phyloP scores from a whole-genome alignment of 1,140 invertebrate genomes.

The Leucophenga varia region DNA sequence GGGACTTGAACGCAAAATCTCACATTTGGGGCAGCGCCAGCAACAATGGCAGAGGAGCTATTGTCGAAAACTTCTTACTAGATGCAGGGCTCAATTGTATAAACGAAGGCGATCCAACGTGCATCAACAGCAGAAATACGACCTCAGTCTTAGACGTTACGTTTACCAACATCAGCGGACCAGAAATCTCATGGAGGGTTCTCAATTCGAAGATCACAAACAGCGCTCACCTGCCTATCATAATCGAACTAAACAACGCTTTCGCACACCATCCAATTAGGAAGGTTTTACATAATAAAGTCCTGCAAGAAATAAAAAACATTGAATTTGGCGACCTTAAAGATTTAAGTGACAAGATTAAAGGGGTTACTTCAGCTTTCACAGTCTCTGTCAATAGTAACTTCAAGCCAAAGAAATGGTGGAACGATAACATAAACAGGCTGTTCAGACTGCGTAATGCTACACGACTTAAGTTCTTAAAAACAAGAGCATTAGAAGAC shows the following conservation, averaged over 20 bases:
- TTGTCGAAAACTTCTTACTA: background rate
- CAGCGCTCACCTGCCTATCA: too few relatives aligned
- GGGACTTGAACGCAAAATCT: slow-evolving; percentile 1
- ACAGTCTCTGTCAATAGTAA: background rate
- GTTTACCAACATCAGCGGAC: too few relatives aligned
- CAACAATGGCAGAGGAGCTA: background rate
- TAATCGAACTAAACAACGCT: background rate
- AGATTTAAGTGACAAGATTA: background rate
- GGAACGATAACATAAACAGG: background rate
- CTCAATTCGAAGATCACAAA: background rate
- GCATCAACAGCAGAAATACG: background rate
- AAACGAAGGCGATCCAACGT: background rate
- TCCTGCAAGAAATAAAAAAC: background rate
- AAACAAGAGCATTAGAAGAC: background rate
- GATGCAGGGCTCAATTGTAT: background rate
- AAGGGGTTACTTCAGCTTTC: background rate
- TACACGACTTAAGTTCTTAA: background rate
- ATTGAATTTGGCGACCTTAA: background rate
- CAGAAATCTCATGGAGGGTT: background rate
- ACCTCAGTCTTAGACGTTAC: too few relatives aligned
- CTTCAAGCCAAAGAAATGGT: background rate
- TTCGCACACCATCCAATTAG: background rate
- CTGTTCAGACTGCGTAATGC: too few relatives aligned
- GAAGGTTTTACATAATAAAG: too few relatives aligned
- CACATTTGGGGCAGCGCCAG: background rate